Conservation (phyloP, 1,140 invertebrate genomes). For the Zaprionus kolodkinae region DNA sequence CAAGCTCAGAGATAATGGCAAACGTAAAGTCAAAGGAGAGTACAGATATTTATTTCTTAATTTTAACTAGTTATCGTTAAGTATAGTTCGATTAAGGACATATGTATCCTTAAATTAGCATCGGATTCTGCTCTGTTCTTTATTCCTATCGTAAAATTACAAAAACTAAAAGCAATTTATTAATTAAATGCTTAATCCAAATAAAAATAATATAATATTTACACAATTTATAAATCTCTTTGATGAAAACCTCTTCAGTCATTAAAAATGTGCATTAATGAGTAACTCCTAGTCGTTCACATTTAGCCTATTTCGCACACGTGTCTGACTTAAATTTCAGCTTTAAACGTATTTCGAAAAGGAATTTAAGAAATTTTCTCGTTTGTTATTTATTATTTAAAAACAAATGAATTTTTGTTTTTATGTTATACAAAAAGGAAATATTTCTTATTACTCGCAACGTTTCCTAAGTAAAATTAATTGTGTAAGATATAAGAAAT, state of each 20-base stretch:
- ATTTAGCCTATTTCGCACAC: neutral
- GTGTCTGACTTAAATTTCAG: neutral
- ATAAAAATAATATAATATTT: too few relatives aligned
- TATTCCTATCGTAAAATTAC: too few relatives aligned
- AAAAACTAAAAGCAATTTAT: too few relatives aligned
- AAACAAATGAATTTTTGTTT: neutral
- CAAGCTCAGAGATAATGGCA: neutral
- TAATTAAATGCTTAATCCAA: too few relatives aligned
- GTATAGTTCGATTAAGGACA: neutral
- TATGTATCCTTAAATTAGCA: neutral
- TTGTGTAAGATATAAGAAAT: neutral
- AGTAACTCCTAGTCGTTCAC: neutral
- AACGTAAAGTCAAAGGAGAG: neutral
- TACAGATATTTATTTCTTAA: neutral
- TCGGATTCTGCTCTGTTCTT: too few relatives aligned
- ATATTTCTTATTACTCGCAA: neutral
- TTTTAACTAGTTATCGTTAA: neutral
- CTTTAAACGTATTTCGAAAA: neutral
- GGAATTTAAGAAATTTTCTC: neutral
- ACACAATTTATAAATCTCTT: too few relatives aligned
- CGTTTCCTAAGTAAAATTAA: conserved; percentile 13
- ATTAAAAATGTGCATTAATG: too few relatives aligned
- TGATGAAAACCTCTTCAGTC: too few relatives aligned
- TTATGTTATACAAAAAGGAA: neutral
- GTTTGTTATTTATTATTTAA: neutral